Base-by-base conservation (phyloP, 2,888 invertebrate genomes). In the Syrphus vitripennis region DNA sequence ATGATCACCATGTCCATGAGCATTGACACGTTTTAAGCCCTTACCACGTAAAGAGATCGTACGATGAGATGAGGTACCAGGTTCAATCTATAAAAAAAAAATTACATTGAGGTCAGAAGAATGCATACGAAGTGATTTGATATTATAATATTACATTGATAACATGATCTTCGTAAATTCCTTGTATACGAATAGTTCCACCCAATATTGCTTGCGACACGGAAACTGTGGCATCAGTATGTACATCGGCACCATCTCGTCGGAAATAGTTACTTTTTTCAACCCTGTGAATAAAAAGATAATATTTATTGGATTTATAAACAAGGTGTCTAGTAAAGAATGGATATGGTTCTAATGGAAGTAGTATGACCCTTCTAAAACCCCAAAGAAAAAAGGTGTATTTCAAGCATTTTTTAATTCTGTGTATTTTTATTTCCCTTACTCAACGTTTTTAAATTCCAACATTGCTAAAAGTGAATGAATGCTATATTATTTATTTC, bases 1-100 rank as follows among this genome's bases (percentile, higher is more conserved):
- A 92, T 99, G 99, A 92, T 99, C 99, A 0, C 99, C 99, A 89
- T 96, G 95, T 0, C 99, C 99, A 87, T 96, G 95, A 10, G 97
- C 95, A 90, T 97, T 97, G 2, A 99, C 95, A 87, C 97, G 95
- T 91, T 97, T 97, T 92, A 99, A 95, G 0, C 99, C 99, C 93
- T 99, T 99, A 37, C 97, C 96, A 1, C 95, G 94, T 37, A 99
- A 92, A 42, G 97, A 94, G 72, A 99, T 95, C 88, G 95, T 94
- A 6, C 95, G 96, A 92, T 99, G 99, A 0, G 99, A 99, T 0
- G 97, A 97, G 0, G 99, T 99, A 24, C 98, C 97, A 0, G 97
- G 95, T 76, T 96, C 94, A 90, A 99, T 96, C 96, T 98, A 34
- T 89, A 89, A 21, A 5, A 45, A 45, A 12, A 45, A 0, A 7